Base-by-base conservation (phyloP, 2,888 invertebrate species). In the Nomada fucata region DNA sequence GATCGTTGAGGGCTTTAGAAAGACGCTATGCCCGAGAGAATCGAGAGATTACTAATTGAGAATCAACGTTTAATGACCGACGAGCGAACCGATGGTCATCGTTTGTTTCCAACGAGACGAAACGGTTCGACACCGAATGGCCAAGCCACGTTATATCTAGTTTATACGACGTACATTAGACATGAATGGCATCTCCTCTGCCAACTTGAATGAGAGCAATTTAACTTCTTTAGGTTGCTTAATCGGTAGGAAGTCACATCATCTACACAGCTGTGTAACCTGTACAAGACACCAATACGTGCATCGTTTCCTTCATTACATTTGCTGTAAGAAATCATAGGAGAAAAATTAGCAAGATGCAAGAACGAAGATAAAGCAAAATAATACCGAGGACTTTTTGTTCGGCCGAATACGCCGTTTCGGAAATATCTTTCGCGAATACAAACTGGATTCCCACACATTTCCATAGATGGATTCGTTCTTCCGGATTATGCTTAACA, bases 171-270 rank as follows among this genome's bases (percentile, higher is more conserved):
- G 93, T 93, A 93, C 93, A 93, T 93, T 93, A 93, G 93, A 91
- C 93, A 93, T 93, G 93, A 93, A 93, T 93, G 93, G 93, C 93
- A 93, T 93, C 93, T 93, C 91, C 93, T 93, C 92, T 90, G 92
- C 90, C 90, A 91, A 91, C 91, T 93, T 93, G 92, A 93, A 93
- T 93, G 93, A 93, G 93, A 93, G 93, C 93, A 93, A 93, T 93
- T 93, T 93, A 93, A 92, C 91, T 93, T 93, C 93, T 93, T 93
- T 93, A 93, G 93, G 93, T 92, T 93, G 93, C 92, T 93, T 93
- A 93, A 93, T 93, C 93, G 92, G 93, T 93, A 93, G 93, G 93
- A 93, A 93, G 93, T 93, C 93, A 92, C 93, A 93, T 93, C 91
- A 91, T 81, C 82, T 87, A 82, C 79, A 88, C 80, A 88, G 88